Evolutionary conservation across 2,113 vertebrate genomes (phyloP).

Genomic region (Eira barbara): DNA sequence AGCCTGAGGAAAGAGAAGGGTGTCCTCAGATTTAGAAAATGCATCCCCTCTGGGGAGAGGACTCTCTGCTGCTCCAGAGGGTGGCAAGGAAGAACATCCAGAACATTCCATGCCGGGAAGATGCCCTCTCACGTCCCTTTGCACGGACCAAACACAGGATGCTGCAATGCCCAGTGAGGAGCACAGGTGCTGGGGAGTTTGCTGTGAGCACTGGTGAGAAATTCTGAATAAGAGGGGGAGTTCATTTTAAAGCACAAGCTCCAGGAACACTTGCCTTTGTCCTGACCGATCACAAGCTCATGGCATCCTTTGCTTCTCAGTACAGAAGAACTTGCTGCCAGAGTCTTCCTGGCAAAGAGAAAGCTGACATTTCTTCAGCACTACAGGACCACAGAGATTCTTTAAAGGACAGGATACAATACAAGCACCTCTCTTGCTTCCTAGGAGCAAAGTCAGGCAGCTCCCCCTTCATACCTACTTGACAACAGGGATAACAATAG

Average conservation of each 20-base stretch:
- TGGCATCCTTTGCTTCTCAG: neutral
- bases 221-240: neutral
- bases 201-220: neutral
- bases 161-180: neutral
- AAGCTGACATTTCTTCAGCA: neutral
- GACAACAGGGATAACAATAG: neutral
- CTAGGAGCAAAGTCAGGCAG: neutral
- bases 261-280: neutral
- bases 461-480: neutral
- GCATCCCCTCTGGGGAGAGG: neutral
- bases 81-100: neutral
- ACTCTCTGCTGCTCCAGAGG: neutral
- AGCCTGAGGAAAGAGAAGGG: neutral
- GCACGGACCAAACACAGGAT: neutral
- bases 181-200: neutral
- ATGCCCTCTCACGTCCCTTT: neutral
- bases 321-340: neutral
- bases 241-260: neutral
- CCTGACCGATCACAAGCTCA: neutral
- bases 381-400: neutral
- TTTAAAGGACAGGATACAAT: neutral
- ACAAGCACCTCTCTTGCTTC: neutral
- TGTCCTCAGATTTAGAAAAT: neutral
- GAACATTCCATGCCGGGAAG: neutral
- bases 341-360: neutral